These are phyloP conservation scores for Siniperca chuatsi DNA, from an alignment of 2,113 vertebrate genomes.

Conservation along the genomic window DNA sequence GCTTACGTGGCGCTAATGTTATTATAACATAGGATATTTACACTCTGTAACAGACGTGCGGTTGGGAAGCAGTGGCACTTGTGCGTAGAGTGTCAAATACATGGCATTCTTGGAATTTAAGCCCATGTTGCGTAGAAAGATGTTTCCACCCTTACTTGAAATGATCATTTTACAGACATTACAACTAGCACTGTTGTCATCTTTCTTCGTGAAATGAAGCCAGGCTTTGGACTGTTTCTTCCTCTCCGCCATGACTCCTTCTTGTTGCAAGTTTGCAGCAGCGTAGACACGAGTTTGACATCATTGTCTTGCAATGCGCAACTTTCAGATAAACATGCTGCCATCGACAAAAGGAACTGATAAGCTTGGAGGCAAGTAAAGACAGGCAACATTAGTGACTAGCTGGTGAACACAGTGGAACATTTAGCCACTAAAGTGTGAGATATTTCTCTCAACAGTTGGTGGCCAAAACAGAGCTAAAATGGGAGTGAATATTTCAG, in stretches of 20 bases:
- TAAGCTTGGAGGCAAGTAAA: too few species aligned
- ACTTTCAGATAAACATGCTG: too few species aligned
- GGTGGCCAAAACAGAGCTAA: not conserved
- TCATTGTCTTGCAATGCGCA: too few species aligned
- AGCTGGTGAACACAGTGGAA: not conserved
- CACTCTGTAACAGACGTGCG: not conserved
- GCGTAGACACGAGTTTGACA: too few species aligned
- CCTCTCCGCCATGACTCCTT: too few species aligned
- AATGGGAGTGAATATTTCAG: not conserved
- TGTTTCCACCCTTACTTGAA: not conserved
- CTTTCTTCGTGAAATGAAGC: too few species aligned
- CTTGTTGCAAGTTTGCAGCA: too few species aligned
- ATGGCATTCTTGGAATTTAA: not conserved
- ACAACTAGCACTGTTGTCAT: too few species aligned
- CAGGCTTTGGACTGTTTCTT: too few species aligned
- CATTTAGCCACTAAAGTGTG: not conserved
- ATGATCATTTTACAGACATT: too few species aligned
- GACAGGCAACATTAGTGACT: not conserved
- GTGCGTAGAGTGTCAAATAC: not conserved
- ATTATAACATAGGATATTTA: not conserved
- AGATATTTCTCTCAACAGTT: not conserved
- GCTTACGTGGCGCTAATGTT: not conserved
- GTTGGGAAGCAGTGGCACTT: not conserved
- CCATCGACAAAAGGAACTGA: too few species aligned
- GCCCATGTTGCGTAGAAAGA: not conserved